Percentiles rank a stretch among this genome's conserved stretches.
Conservation (phyloP, 2,113 vertebrate species). For the Procavia capensis region DNA sequence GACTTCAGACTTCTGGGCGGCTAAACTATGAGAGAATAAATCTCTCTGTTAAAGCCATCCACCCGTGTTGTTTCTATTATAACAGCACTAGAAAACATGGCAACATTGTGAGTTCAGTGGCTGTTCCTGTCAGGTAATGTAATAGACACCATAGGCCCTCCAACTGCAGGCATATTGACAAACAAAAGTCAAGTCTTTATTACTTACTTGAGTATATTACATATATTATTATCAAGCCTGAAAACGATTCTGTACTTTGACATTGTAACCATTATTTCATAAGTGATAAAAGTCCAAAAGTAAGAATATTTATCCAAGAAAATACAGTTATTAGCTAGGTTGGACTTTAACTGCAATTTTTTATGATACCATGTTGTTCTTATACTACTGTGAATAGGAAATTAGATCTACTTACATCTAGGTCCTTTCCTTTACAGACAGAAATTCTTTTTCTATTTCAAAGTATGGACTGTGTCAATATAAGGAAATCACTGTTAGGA, state of each 20-base stretch:
- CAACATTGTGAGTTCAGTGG: background rate
- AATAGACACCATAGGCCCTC: fast-evolving
- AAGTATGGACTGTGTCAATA: background rate
- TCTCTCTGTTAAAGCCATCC: too few relatives aligned
- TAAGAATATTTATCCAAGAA: background rate
- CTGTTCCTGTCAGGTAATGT: background rate
- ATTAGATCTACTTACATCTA: background rate
- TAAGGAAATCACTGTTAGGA: background rate
- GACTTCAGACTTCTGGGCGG: too few relatives aligned
- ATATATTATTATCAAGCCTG: background rate
- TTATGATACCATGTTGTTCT: background rate
- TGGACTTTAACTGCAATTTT: background rate
- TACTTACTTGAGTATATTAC: background rate
- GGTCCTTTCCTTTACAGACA: background rate
- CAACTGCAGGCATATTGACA: background rate
- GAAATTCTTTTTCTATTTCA: background rate
- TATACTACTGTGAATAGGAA: background rate
- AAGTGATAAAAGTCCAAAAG: background rate
- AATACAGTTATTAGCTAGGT: background rate
- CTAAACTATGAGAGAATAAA: too few relatives aligned
- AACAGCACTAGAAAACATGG: too few relatives aligned
- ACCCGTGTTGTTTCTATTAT: too few relatives aligned
- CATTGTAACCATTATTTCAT: background rate
- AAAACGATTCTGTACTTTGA: background rate
- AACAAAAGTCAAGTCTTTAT: background rate